Base-by-base conservation (phyloP, 2,797 vertebrate species). In the Tapera naevia region DNA sequence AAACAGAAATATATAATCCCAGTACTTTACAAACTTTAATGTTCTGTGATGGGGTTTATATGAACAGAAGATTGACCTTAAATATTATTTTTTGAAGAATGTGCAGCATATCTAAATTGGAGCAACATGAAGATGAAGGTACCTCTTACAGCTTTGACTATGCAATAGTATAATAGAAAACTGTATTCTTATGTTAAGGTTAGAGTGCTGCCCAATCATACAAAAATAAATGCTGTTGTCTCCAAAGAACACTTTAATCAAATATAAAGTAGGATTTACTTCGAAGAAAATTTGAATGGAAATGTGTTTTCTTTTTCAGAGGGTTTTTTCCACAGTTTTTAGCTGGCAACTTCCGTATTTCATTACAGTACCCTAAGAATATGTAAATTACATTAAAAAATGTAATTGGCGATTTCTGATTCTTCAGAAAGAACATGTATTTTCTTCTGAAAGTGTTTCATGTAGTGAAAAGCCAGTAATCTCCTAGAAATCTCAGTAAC, bases 271-370 rank as follows among this genome's bases (percentile, higher is more conserved):
- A 48, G 17, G 10, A 33, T 60, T 92, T 93, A 60, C 8, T 22
- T 66, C 2, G 7, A 33, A 32, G 7, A 73, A 91, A 73, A 43
- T 43, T 57, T 30, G 37, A 10, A 46, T 41, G 16, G n/a, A 61
- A 71, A 25, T 17, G n/a, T 46, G 4, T 61, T 83, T 88, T 58
- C 6, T 62, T 61, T 80, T 80, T 56, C 32, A 24, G 35, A 71
- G 8, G 0, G 0, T 1, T 15, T 50, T 70, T 61, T 28, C 1
- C 24, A 19, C 51, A 62, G 22, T 18, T 76, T 80, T 80, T 64
- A 60, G 9, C 7, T 57, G 39, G 3, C 17, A 82, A 37, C 8
- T 76, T 82, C n/a, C 0, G 0, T 51, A 70, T 67, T 93, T 87
- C 28, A 33, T 23, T 17, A 67, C 2, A 43, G 23, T 54, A 70